Percentiles rank a stretch among this genome's conserved stretches.
These are phyloP conservation scores for Ephestia elutella DNA, from an alignment of 1,140 invertebrate genomes.

Conservation along the genomic window DNA sequence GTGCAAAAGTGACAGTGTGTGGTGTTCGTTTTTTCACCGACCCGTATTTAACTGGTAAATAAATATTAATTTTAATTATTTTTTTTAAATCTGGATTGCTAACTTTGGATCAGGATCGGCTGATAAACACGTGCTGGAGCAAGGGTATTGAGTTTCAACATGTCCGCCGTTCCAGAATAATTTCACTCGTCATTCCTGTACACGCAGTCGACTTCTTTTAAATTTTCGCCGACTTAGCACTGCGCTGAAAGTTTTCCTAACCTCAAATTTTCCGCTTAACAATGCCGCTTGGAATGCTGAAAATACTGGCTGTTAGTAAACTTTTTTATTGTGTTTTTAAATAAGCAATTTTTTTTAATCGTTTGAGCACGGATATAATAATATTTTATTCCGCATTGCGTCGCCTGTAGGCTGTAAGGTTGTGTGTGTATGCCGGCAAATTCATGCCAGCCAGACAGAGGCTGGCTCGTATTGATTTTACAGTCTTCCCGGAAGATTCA, in stretches of 20 bases:
- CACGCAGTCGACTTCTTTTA: slow-evolving; percentile 10
- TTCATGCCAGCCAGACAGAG: slow-evolving; percentile 4
- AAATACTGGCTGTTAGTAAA: not conserved
- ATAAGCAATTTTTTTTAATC: not conserved
- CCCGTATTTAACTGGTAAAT: slow-evolving; percentile 40
- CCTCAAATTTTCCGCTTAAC: slow-evolving; percentile 15
- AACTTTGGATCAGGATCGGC: slow-evolving; percentile 15
- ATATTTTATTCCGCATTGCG: slow-evolving; percentile 11
- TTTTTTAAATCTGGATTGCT: slow-evolving; percentile 21
- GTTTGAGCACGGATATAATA: too few relatives aligned
- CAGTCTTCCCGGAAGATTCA: not conserved
- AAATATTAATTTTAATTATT: slow-evolving; percentile 16
- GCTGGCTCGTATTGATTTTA: slow-evolving; percentile 12
- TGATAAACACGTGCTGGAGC: slow-evolving; percentile 23
- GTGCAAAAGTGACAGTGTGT: slow-evolving; percentile 51
- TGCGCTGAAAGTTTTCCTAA: slow-evolving; percentile 24
- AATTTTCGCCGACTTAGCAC: slow-evolving; percentile 16
- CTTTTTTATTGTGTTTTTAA: not conserved
- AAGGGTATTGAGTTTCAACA: slow-evolving; percentile 62
- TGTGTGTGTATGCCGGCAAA: not conserved
- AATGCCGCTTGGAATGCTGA: not conserved
- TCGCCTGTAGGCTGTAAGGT: not conserved
- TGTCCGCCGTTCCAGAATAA: slow-evolving; percentile 56
- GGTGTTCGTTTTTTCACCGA: slow-evolving; percentile 29
- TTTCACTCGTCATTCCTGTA: slow-evolving; percentile 35